Percentiles rank a stretch among this genome's conserved stretches.
These are phyloP conservation scores for Xiphophorus maculatus DNA, from an alignment of 2,113 vertebrate genomes.

Conservation along the genomic window DNA sequence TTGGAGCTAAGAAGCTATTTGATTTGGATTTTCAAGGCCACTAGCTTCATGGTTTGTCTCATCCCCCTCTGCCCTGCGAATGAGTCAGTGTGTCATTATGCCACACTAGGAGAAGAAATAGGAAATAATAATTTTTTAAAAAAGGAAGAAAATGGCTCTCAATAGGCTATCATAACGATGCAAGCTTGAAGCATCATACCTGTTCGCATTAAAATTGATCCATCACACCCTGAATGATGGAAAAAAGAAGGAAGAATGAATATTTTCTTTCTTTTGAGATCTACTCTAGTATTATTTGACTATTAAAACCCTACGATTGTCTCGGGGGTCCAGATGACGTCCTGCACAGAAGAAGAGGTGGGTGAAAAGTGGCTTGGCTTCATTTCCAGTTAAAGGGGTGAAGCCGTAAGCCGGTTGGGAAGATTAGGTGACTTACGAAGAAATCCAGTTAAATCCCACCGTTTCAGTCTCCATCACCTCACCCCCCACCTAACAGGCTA, in stretches of 20 bases:
- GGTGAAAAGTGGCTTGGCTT: neutral
- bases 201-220: conserved; percentile 60
- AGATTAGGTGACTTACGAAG: conserved; percentile 15
- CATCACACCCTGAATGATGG: neutral
- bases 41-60: conserved; percentile 37
- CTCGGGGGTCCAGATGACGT: conserved; percentile 8
- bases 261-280: conserved; percentile 9
- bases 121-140: neutral
- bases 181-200: conserved; percentile 56
- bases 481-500: neutral
- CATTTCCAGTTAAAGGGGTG: conserved; percentile 8
- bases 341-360: neutral
- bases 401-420: conserved; percentile 5
- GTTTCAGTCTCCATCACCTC: conserved; percentile 12
- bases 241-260: neutral
- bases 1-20: conserved; percentile 58
- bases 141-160: conserved; percentile 12
- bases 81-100: conserved; percentile 65
- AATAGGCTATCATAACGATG: conserved; percentile 29
- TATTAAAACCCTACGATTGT: conserved; percentile 21
- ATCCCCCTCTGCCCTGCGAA: conserved; percentile 51
- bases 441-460: conserved; percentile 31
- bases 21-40: conserved; percentile 69
- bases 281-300: conserved; percentile 23
- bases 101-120: conserved; percentile 17